Evolutionary conservation across 2,113 vertebrate species (phyloP).

Genomic region (Camelus bactrianus): DNA sequence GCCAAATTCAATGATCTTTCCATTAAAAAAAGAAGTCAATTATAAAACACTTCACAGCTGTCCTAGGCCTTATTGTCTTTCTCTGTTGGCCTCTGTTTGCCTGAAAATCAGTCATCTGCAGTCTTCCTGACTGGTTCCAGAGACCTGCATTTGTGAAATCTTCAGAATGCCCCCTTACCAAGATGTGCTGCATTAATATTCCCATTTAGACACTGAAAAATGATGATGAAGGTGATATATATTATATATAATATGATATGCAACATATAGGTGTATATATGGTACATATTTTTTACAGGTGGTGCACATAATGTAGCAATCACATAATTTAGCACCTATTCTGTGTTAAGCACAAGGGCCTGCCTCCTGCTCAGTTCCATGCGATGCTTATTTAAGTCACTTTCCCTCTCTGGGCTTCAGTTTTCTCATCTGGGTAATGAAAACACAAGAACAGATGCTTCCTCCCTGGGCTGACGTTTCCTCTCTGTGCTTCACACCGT

Average conservation of each 20-base stretch:
- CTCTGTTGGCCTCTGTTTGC: neutral
- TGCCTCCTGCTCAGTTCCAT: neutral
- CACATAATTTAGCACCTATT: neutral
- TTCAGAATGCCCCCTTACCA: neutral
- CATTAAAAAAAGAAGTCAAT: neutral
- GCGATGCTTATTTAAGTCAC: neutral
- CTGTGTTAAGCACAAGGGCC: neutral
- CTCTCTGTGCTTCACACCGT: neutral
- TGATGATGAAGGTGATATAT: neutral
- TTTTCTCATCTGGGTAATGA: conserved; percentile 46
- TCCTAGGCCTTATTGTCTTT: neutral
- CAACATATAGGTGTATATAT: neutral
- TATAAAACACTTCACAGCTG: neutral
- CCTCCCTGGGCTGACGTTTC: conserved; percentile 46
- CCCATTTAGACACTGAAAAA: neutral
- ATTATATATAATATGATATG: neutral
- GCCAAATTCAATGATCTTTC: neutral
- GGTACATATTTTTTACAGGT: neutral
- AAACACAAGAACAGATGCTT: conserved; percentile 46
- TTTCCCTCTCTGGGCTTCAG: neutral
- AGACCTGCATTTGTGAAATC: neutral
- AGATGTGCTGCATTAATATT: neutral
- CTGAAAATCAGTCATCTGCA: neutral
- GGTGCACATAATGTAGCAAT: no score
- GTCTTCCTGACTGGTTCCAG: neutral